A percentile compares a stretch with the other conserved stretches of the same genome.
Evolutionary conservation across 2,113 vertebrate genomes (phyloP).

Genomic region (Tragelaphus strepsiceros): DNA sequence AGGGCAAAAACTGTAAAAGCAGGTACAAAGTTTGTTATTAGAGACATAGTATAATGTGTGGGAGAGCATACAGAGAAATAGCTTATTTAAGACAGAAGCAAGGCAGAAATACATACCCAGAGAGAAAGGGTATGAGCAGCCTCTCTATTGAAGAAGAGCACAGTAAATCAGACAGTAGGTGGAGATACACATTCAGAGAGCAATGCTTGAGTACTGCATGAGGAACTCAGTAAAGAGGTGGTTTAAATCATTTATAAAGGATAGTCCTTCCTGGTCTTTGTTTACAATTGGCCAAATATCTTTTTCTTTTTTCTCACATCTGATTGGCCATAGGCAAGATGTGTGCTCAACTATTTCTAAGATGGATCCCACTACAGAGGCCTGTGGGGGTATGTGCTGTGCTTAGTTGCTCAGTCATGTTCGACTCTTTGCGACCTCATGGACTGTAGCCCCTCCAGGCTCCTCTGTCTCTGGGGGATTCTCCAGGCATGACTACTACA

Average conservation of each 20-base stretch:
- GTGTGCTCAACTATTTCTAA: not conserved
- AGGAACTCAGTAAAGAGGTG: not conserved
- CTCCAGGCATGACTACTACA: not conserved
- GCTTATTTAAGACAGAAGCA: not conserved
- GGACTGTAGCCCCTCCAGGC: fast-evolving
- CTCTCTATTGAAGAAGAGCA: not conserved
- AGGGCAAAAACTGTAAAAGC: not conserved
- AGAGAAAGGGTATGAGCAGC: not conserved
- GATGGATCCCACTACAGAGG: not conserved
- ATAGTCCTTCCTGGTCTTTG: not conserved
- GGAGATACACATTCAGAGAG: not conserved
- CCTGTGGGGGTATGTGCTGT: not conserved
- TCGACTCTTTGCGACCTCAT: not conserved
- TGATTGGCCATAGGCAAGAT: not conserved
- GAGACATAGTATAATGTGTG: not conserved
- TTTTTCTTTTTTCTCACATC: not conserved
- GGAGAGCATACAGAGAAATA: not conserved
- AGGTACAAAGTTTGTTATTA: not conserved
- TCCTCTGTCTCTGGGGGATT: not conserved
- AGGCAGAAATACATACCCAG: not conserved
- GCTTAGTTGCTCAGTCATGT: not conserved
- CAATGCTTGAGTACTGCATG: not conserved
- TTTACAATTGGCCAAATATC: not conserved
- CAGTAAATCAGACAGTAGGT: not conserved
- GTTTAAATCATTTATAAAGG: not conserved